Percentiles rank a stretch among this genome's conserved stretches.
phyloP scores from a whole-genome alignment of 2,113 vertebrate genomes.

The Oostethus manadensis region DNA sequence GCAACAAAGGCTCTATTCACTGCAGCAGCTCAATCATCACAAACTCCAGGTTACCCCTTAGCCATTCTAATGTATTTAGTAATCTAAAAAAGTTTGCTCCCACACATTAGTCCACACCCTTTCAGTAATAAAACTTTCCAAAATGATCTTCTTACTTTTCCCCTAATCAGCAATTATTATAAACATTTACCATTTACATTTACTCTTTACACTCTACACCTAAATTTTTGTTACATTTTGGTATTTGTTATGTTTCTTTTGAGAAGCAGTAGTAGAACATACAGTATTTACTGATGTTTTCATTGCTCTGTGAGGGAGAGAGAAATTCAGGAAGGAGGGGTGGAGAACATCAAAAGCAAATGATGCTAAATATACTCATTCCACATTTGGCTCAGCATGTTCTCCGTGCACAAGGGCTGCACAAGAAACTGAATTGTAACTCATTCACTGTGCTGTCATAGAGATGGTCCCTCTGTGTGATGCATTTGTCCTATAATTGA shows the following conservation, averaged over 20 bases:
- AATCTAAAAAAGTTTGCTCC: not conserved
- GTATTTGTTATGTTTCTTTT: not conserved
- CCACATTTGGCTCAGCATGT: constrained; percentile 45
- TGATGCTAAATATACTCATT: constrained; percentile 60
- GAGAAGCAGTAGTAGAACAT: constrained; percentile 9
- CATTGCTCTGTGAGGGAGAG: constrained; percentile 15
- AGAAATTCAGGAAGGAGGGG: constrained; percentile 19
- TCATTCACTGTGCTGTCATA: constrained; percentile 26
- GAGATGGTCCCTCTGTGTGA: constrained; percentile 4
- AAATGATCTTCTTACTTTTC: not conserved
- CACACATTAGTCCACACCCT: constrained; percentile 1
- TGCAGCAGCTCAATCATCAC: constrained; percentile 10
- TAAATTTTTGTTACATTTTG: not conserved
- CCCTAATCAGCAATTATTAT: not conserved
- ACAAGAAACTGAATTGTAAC: constrained; percentile 39
- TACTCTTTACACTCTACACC: not conserved
- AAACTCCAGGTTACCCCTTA: constrained; percentile 31
- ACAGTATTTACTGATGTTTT: constrained; percentile 44
- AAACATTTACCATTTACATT: too few relatives aligned
- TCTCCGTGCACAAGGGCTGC: constrained; percentile 49
- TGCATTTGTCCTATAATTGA: constrained; percentile 19
- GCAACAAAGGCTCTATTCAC: constrained; percentile 56
- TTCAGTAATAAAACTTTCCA: not conserved
- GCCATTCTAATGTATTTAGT: constrained; percentile 18
- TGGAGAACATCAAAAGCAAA: constrained; percentile 51